Evolutionary conservation across 2,888 invertebrate genomes (phyloP).

Genomic region (Sussaba pulchella): DNA sequence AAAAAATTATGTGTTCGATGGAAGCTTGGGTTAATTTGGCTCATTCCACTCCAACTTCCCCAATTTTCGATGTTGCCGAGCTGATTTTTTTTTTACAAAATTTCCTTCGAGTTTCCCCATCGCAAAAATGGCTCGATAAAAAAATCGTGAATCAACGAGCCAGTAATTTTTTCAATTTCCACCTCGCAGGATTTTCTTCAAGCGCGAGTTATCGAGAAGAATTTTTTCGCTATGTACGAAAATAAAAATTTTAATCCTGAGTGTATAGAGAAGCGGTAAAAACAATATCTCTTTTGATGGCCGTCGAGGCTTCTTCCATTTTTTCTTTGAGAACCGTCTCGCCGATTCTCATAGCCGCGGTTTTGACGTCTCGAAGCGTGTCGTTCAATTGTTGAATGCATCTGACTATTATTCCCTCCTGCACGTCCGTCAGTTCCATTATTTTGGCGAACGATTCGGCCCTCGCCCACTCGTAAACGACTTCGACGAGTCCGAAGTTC

Average conservation of each 20-base stretch:
- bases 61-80: too few relatives aligned
- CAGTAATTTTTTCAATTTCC: background rate
- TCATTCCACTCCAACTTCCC: too few relatives aligned
- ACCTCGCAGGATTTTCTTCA: background rate
- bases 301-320: slow-evolving; percentile 97
- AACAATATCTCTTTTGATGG: slow-evolving; percentile 98
- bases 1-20: too few relatives aligned
- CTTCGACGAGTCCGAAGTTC: slow-evolving; percentile 96
- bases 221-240: background rate
- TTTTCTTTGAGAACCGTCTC: slow-evolving; percentile 96
- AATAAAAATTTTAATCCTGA: slow-evolving; percentile 77
- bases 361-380: slow-evolving; percentile 94
- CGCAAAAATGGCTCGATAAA: too few relatives aligned
- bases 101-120: too few relatives aligned
- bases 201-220: background rate
- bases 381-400: slow-evolving; percentile 99
- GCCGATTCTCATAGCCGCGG: slow-evolving; percentile 96
- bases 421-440: slow-evolving; percentile 95
- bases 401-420: slow-evolving; percentile 98
- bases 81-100: too few relatives aligned
- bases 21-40: too few relatives aligned
- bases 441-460: slow-evolving; percentile 97
- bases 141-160: too few relatives aligned
- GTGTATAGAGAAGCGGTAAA: slow-evolving; percentile 99
- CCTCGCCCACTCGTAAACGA: slow-evolving; percentile 98